A percentile compares a stretch with the other conserved stretches of the same genome.
Conservation (phyloP, 2,888 invertebrate species). For the Himalopsyche anomala region DNA sequence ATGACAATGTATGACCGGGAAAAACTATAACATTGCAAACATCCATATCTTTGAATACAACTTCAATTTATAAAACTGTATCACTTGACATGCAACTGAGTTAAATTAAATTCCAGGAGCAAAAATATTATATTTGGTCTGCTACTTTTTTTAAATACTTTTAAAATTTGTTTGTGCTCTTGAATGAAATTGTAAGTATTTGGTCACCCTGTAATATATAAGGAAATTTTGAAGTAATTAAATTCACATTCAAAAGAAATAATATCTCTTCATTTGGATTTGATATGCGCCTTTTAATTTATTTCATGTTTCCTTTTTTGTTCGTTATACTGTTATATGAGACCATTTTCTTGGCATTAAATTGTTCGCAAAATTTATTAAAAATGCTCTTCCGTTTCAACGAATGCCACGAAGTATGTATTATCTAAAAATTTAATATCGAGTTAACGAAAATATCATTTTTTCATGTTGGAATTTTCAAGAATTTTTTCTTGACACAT, state of each 20-base stretch:
- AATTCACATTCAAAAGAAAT: conserved; percentile 24
- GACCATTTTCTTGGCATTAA: conserved; percentile 1
- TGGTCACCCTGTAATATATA: background rate
- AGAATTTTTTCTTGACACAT: too few relatives aligned
- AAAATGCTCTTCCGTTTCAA: background rate
- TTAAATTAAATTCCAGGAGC: too few relatives aligned
- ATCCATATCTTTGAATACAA: too few relatives aligned
- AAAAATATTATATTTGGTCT: too few relatives aligned
- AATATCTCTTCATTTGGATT: background rate
- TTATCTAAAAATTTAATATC: conserved; percentile 16
- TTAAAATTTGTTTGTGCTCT: too few relatives aligned
- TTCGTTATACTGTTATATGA: background rate
- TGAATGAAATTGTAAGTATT: too few relatives aligned
- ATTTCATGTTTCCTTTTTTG: conserved; percentile 11
- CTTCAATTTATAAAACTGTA: too few relatives aligned
- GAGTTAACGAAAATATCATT: background rate
- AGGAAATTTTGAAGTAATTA: conserved; percentile 1
- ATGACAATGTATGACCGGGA: too few relatives aligned
- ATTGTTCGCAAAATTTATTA: conserved; percentile 4
- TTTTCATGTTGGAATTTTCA: too few relatives aligned
- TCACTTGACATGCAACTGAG: too few relatives aligned
- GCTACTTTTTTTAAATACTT: too few relatives aligned
- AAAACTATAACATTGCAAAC: too few relatives aligned
- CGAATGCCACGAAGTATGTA: background rate
- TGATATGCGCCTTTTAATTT: conserved; percentile 19